Conservation (phyloP, 64 coral and sea anemone species). For the Dendronephthya gigantea region DNA sequence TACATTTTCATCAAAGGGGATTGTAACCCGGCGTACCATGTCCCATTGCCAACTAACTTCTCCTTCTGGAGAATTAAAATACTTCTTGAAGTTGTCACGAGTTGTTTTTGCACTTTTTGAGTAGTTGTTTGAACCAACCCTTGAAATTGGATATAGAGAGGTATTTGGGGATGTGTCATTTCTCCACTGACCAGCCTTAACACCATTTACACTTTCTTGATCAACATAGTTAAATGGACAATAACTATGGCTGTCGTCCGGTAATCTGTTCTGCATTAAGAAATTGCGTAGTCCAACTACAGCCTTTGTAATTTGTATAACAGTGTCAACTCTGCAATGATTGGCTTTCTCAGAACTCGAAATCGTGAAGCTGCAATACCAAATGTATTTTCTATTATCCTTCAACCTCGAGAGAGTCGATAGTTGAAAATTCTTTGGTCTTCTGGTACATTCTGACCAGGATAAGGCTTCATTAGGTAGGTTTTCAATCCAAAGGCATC, state of each 20-base stretch:
- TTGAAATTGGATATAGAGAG: not conserved
- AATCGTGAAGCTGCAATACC: not conserved
- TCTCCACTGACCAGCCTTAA: slow-evolving; percentile 13
- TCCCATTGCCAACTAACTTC: slow-evolving; percentile 15
- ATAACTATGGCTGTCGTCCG: not conserved
- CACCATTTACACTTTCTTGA: not conserved
- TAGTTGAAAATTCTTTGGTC: not conserved
- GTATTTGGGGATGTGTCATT: not conserved
- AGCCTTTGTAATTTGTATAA: slow-evolving; percentile 3
- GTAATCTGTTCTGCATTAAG: not conserved
- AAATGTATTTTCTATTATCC: not conserved
- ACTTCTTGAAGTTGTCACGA: not conserved
- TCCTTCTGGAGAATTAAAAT: not conserved
- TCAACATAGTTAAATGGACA: not conserved
- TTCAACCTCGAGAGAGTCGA: not conserved
- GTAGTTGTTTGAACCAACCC: slow-evolving; percentile 6
- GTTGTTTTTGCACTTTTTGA: slow-evolving; percentile 9
- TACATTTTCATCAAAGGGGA: not conserved
- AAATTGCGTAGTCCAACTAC: not conserved
- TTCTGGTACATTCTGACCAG: not conserved
- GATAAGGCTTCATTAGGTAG: not conserved
- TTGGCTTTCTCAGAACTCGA: not conserved
- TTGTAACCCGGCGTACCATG: not conserved
- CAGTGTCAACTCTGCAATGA: not conserved
- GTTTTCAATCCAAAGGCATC: not conserved